phyloP scores from a whole-genome alignment of 2,113 vertebrate species.

The Oenanthe melanoleuca region DNA sequence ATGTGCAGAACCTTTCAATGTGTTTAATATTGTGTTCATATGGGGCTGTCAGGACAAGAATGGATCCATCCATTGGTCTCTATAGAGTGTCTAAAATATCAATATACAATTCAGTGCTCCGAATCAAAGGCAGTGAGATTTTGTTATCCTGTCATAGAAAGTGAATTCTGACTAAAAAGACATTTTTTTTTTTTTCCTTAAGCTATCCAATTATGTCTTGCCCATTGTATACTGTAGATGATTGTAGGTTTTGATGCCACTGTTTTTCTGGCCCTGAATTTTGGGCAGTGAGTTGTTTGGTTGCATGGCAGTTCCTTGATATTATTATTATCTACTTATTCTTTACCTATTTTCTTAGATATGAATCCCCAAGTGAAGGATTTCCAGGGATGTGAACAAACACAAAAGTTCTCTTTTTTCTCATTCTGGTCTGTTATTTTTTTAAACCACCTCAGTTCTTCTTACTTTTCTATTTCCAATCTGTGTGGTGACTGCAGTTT shows the following conservation, averaged over 20 bases:
- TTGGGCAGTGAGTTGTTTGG: neutral
- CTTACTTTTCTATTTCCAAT: neutral
- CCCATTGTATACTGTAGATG: neutral
- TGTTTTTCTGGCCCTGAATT: neutral
- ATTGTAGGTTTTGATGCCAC: neutral
- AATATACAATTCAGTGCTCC: neutral
- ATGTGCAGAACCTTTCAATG: neutral
- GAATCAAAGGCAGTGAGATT: neutral
- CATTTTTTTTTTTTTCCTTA: neutral
- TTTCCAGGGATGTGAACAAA: neutral
- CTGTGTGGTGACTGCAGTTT: neutral
- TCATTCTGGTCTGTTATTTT: neutral
- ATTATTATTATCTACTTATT: neutral
- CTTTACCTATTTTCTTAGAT: neutral
- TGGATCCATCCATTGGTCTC: neutral
- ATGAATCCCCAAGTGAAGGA: too few relatives aligned
- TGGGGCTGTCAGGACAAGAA: neutral
- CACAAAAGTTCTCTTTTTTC: rapidly evolving
- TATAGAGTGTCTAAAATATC: neutral
- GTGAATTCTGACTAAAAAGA: neutral
- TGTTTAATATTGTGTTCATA: neutral
- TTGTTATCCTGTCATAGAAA: neutral
- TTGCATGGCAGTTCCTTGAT: neutral
- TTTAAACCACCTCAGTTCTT: neutral
- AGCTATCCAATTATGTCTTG: neutral